Evolutionary conservation across 2,888 invertebrate species (phyloP).

Genomic region (Spisula solida): DNA sequence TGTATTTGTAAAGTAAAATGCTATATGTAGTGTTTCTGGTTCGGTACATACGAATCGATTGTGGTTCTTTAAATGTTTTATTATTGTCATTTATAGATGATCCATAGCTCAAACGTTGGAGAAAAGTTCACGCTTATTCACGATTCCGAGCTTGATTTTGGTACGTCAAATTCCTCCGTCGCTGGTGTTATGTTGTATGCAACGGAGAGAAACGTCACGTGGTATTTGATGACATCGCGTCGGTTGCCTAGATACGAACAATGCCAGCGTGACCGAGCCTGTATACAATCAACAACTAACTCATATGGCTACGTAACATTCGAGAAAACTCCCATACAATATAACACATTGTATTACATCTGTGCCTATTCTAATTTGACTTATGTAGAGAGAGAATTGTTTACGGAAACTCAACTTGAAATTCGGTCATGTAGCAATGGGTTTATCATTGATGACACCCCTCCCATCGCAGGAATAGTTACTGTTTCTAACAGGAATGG

Average conservation of each 20-base stretch:
- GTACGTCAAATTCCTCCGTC: slow-evolving; percentile 20
- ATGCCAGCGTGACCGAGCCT: slow-evolving; percentile 30
- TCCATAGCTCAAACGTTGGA: slow-evolving; percentile 56
- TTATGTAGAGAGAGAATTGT: slow-evolving; percentile 21
- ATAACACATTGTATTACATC: slow-evolving; percentile 41
- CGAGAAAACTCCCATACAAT: not conserved
- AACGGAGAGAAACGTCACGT: slow-evolving; percentile 51
- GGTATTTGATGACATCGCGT: slow-evolving; percentile 54
- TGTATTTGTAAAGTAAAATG: not conserved
- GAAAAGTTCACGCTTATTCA: slow-evolving; percentile 23
- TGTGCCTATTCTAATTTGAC: slow-evolving; percentile 50
- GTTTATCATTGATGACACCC: slow-evolving; percentile 48
- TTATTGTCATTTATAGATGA: slow-evolving; percentile 24
- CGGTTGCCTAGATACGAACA: slow-evolving; percentile 21
- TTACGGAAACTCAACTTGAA: slow-evolving; percentile 38
- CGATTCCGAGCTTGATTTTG: slow-evolving; percentile 58
- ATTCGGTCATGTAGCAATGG: slow-evolving; percentile 58
- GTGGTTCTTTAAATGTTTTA: too few relatives aligned
- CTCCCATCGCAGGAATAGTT: slow-evolving; percentile 44
- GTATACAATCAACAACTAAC: slow-evolving; percentile 30
- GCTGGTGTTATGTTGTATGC: slow-evolving; percentile 41
- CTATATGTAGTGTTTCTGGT: too few relatives aligned
- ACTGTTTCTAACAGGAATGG: slow-evolving; percentile 36
- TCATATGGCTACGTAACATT: slow-evolving; percentile 28
- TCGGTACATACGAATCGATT: too few relatives aligned